Evolutionary conservation across 1,140 invertebrate genomes (phyloP).

Genomic region (Xylocopa sonorina): DNA sequence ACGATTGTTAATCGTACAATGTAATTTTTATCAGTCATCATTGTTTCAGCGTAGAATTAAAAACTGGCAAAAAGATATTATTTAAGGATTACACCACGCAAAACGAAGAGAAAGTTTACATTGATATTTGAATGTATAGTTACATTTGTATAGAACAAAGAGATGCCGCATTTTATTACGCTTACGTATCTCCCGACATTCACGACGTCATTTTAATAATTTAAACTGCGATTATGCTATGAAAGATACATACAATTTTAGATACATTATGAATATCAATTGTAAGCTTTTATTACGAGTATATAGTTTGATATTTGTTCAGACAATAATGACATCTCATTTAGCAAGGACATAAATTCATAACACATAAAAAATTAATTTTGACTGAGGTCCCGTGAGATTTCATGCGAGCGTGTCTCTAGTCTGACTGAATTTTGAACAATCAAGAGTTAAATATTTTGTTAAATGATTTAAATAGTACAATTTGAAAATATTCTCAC

Average conservation of each 20-base stretch:
- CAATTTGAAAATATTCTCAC: constrained; percentile 56
- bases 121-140: constrained; percentile 38
- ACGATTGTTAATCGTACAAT: constrained; percentile 16
- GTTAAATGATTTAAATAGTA: constrained; percentile 55
- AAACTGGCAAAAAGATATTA: constrained; percentile 10
- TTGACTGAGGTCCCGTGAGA: too few relatives aligned
- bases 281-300: constrained; percentile 24
- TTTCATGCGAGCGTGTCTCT: constrained; percentile 25
- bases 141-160: background rate
- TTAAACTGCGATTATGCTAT: background rate
- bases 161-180: constrained; percentile 19
- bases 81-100: constrained; percentile 16
- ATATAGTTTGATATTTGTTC: constrained; percentile 40
- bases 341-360: constrained; percentile 11
- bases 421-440: constrained; percentile 41
- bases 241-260: background rate
- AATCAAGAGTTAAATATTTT: constrained; percentile 68
- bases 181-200: constrained; percentile 28
- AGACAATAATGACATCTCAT: constrained; percentile 40
- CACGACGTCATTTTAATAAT: constrained; percentile 24
- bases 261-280: constrained; percentile 30
- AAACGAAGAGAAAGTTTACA: constrained; percentile 25
- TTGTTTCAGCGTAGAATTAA: constrained; percentile 23
- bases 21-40: constrained; percentile 23
- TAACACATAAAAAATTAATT: constrained; percentile 1